phyloP scores from a whole-genome alignment of 1,140 invertebrate species.

The Saccostrea echinata region DNA sequence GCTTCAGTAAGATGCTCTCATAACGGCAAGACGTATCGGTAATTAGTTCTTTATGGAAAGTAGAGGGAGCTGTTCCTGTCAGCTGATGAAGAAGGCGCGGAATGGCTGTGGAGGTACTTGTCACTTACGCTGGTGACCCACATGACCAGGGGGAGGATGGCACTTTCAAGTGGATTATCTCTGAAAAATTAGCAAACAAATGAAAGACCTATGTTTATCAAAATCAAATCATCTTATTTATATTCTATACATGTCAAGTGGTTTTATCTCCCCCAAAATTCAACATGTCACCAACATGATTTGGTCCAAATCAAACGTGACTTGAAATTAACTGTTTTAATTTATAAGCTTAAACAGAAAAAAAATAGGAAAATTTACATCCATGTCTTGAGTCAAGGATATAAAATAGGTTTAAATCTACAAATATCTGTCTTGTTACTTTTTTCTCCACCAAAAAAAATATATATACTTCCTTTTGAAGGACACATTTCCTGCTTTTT shows the following conservation, averaged over 20 bases:
- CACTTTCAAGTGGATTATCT: slow-evolving; percentile 25
- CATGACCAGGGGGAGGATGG: neutral
- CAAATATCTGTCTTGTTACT: neutral
- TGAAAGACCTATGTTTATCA: slow-evolving; percentile 17
- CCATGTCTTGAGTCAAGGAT: too few species aligned
- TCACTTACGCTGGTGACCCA: neutral
- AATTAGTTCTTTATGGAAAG: neutral
- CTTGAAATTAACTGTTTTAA: neutral
- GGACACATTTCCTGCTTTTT: neutral
- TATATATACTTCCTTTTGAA: neutral
- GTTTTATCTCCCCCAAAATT: slow-evolving; percentile 10
- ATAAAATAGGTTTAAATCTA: neutral
- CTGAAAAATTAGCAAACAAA: slow-evolving; percentile 15
- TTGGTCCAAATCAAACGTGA: neutral
- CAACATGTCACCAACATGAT: neutral
- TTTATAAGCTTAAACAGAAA: too few species aligned
- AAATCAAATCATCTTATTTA: slow-evolving; percentile 27
- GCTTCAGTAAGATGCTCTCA: neutral
- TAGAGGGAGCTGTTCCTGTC: neutral
- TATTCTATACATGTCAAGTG: slow-evolving; percentile 31
- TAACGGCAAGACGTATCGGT: neutral
- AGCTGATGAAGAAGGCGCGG: neutral
- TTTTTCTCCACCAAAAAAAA: neutral
- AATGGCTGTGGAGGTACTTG: neutral
- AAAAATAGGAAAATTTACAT: too few species aligned